Conservation (phyloP, 2,113 vertebrate genomes). For the Xyrauchen texanus region DNA sequence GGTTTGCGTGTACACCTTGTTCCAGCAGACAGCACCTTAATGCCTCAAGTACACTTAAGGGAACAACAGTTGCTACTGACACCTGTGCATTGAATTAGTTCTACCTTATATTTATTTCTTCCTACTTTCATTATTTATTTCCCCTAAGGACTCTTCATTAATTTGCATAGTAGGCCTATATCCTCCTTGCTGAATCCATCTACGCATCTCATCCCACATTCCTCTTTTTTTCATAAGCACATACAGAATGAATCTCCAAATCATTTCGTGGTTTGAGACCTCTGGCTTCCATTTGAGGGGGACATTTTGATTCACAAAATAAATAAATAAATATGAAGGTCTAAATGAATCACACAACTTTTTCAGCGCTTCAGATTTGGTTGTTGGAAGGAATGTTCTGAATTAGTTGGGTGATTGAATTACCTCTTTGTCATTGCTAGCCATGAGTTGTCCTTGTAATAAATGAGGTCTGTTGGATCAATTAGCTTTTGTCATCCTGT, state of each 20-base stretch:
- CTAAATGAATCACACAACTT: constrained; percentile 11
- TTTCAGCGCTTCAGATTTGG: neutral
- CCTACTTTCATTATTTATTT: too few species aligned
- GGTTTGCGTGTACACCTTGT: too few species aligned
- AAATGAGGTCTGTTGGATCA: constrained; percentile 29
- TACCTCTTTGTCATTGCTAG: constrained; percentile 3
- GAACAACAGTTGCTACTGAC: too few species aligned
- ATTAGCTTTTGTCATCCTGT: constrained; percentile 14
- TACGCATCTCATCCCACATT: too few species aligned
- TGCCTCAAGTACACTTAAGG: too few species aligned
- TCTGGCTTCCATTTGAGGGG: neutral
- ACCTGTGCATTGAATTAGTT: too few species aligned
- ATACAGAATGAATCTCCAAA: neutral
- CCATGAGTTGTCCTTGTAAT: constrained; percentile 2
- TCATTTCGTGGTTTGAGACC: neutral
- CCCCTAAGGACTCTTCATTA: too few species aligned
- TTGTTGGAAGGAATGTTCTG: constrained; percentile 37
- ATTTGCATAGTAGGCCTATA: too few species aligned
- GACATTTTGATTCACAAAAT: constrained; percentile 26
- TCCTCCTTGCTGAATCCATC: too few species aligned
- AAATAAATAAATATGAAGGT: neutral
- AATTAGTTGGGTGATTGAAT: constrained; percentile 18
- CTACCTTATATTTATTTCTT: too few species aligned
- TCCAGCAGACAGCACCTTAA: too few species aligned
- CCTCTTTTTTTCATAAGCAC: too few species aligned